Evolutionary conservation across 2,888 invertebrate species (phyloP).

Genomic region (Endotricha flammealis): DNA sequence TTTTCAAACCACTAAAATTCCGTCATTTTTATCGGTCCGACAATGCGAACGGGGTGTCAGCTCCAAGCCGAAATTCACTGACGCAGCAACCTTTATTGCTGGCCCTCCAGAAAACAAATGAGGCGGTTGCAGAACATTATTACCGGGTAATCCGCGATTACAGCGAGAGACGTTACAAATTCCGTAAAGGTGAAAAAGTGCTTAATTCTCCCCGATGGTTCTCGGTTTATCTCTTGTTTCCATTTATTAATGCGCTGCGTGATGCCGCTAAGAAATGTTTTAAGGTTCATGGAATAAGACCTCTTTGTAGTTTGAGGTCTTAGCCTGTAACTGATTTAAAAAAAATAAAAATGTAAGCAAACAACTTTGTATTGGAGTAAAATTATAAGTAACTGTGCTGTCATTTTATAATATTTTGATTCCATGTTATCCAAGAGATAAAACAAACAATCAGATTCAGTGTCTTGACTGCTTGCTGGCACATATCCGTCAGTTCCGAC

Average conservation of each 20-base stretch:
- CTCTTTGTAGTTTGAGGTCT: too few species aligned
- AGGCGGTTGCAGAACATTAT: constrained; percentile 35
- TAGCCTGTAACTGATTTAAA: too few species aligned
- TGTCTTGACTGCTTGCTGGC: too few species aligned
- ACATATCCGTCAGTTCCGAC: too few species aligned
- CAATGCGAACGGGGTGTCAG: constrained; percentile 1
- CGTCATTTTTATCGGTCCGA: constrained; percentile 20
- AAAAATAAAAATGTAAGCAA: too few species aligned
- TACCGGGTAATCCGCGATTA: constrained; percentile 39
- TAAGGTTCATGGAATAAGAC: background rate
- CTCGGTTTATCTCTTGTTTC: constrained; percentile 30
- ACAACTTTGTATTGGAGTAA: too few species aligned
- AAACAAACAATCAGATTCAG: too few species aligned
- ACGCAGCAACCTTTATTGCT: constrained; percentile 44
- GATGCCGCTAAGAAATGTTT: constrained; percentile 9
- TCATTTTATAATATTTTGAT: too few species aligned
- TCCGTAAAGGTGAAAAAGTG: constrained; percentile 40
- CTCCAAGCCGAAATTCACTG: constrained; percentile 31
- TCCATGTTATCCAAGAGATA: too few species aligned
- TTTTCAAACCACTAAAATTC: constrained; percentile 5
- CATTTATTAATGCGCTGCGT: constrained; percentile 25
- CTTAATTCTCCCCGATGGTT: constrained; percentile 32
- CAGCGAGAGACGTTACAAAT: constrained; percentile 37
- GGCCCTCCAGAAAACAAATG: constrained; percentile 40
- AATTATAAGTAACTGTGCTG: too few species aligned